Conservation (phyloP, 2,113 vertebrate species). For the Fregetta grallaria region DNA sequence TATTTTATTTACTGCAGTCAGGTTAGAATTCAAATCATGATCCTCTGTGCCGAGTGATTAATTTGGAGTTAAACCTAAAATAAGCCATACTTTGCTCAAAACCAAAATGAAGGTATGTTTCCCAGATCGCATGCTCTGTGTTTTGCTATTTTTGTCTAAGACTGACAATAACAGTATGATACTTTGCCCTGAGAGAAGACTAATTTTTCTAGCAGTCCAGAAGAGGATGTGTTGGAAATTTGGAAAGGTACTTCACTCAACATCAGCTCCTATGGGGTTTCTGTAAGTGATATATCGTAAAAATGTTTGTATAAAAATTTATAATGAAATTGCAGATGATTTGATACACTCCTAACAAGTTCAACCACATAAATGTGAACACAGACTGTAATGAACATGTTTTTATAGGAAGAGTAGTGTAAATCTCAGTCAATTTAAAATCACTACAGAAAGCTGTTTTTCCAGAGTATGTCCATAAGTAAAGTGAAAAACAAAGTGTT, state of each 20-base stretch:
- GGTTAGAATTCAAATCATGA: not conserved
- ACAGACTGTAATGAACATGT: not conserved
- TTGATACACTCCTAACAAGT: not conserved
- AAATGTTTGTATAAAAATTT: not conserved
- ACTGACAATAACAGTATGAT: not conserved
- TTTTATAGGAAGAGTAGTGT: not conserved
- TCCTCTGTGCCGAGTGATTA: not conserved
- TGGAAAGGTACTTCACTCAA: not conserved
- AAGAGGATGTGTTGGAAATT: not conserved
- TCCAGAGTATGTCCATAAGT: not conserved
- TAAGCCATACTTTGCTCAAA: not conserved
- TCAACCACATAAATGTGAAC: not conserved
- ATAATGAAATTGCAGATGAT: not conserved
- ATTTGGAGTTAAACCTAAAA: not conserved
- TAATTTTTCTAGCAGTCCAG: not conserved
- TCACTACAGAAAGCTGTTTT: not conserved
- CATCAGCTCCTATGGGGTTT: not conserved
- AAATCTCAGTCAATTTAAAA: not conserved
- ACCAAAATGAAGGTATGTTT: not conserved
- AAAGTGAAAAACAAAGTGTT: not conserved
- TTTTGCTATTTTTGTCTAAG: not conserved
- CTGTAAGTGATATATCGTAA: not conserved
- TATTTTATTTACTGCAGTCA: not conserved
- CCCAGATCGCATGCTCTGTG: not conserved
- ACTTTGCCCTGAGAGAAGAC: not conserved